phyloP scores from a whole-genome alignment of 2,113 vertebrate species.

The Cheilinus undulatus region DNA sequence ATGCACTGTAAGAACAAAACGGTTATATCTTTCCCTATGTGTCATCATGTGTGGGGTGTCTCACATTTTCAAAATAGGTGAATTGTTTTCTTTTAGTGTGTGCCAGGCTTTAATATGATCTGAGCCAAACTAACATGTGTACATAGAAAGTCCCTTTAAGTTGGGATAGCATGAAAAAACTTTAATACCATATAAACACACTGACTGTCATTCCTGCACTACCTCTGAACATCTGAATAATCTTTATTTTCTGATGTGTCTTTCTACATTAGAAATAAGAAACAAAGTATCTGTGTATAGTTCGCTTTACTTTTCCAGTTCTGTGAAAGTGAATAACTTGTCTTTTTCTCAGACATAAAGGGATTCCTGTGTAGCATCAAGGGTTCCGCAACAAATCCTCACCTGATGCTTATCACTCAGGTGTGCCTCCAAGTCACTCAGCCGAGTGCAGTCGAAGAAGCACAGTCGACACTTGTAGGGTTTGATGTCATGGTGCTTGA shows the following conservation, averaged over 20 bases:
- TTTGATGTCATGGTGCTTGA: conserved; percentile 56
- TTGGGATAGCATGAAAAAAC: too few relatives aligned
- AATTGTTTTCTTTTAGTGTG: too few relatives aligned
- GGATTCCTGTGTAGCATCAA: conserved; percentile 18
- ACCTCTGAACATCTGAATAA: background rate
- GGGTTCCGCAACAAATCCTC: conserved; percentile 10
- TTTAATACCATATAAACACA: too few relatives aligned
- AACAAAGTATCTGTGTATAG: background rate
- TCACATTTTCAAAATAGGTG: too few relatives aligned
- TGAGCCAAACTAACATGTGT: too few relatives aligned
- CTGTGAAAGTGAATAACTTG: background rate
- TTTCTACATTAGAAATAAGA: background rate
- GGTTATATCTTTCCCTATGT: too few relatives aligned
- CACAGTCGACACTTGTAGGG: conserved; percentile 77
- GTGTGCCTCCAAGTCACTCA: conserved; percentile 70
- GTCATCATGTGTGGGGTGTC: too few relatives aligned
- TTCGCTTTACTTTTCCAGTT: background rate
- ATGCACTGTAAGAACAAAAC: too few relatives aligned
- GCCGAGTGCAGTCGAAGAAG: conserved; percentile 72
- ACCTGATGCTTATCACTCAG: conserved; percentile 78
- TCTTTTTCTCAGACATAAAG: background rate
- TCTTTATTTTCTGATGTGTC: background rate
- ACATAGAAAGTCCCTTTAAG: too few relatives aligned
- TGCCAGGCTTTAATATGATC: too few relatives aligned
- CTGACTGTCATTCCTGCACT: background rate